Conservation (phyloP, 2,888 invertebrate species). For the Hipparchia sbordonii region DNA sequence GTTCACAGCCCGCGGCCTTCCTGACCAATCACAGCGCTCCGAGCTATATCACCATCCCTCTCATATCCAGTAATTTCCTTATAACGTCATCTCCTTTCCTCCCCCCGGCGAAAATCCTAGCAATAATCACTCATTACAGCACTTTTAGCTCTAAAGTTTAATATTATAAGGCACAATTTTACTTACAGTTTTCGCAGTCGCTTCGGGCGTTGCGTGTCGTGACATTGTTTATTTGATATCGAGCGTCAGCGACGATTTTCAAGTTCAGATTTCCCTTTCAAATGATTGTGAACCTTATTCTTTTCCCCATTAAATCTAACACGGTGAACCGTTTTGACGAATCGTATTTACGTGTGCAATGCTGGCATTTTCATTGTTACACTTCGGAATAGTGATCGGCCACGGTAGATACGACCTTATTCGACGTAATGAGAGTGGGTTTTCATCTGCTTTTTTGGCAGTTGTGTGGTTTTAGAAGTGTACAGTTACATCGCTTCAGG, state of each 20-base stretch:
- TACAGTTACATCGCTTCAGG: constrained; percentile 57
- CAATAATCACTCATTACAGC: constrained; percentile 52
- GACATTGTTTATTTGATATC: constrained; percentile 80
- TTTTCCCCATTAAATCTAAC: constrained; percentile 61
- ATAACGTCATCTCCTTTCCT: constrained; percentile 67
- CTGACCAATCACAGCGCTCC: constrained; percentile 84
- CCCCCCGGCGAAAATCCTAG: constrained; percentile 81
- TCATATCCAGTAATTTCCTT: constrained; percentile 53
- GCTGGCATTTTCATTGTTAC: constrained; percentile 82
- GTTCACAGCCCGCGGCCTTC: constrained; percentile 83
- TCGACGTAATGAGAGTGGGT: constrained; percentile 37
- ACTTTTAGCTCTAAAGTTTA: constrained; percentile 53
- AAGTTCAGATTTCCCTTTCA: constrained; percentile 79
- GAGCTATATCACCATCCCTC: constrained; percentile 73
- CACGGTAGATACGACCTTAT: constrained; percentile 45
- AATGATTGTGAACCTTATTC: constrained; percentile 72
- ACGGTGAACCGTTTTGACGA: constrained; percentile 58
- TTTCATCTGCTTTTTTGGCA: constrained; percentile 43
- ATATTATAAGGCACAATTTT: constrained; percentile 54
- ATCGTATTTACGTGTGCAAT: constrained; percentile 81
- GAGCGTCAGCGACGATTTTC: constrained; percentile 83
- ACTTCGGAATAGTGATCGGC: constrained; percentile 54
- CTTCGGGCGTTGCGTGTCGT: constrained; percentile 66
- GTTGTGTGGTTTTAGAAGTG: constrained; percentile 51
- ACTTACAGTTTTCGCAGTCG: constrained; percentile 47